phyloP scores from a whole-genome alignment of 2,888 invertebrate species.

The Psylliodes chrysocephalus region DNA sequence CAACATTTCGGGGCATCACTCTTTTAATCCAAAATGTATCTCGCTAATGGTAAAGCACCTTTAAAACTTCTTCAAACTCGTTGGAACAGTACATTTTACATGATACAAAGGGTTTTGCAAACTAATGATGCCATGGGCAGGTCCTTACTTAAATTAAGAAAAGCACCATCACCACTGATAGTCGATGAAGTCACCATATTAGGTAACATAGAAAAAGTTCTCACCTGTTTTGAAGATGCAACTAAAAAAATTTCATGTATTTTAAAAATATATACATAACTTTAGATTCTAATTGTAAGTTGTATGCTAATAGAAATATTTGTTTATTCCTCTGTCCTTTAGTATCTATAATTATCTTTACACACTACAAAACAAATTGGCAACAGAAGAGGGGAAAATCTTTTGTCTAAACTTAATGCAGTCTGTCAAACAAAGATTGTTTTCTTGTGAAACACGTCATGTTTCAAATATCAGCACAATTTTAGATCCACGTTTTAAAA shows the following conservation, averaged over 20 bases:
- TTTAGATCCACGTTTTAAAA: conserved; percentile 9
- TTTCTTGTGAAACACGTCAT: no score
- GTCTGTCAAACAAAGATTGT: background rate
- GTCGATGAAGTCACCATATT: conserved; percentile 23
- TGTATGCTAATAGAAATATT: no score
- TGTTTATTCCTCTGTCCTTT: conserved; percentile 1
- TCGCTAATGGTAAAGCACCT: conserved; percentile 12
- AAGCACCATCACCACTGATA: conserved; percentile 34
- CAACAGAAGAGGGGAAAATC: no score
- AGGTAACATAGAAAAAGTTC: conserved; percentile 13
- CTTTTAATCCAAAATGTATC: no score
- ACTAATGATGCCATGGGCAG: conserved; percentile 34
- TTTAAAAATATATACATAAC: background rate
- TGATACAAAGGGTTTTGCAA: conserved; percentile 34
- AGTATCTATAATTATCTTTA: conserved; percentile 27
- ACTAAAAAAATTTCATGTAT: conserved; percentile 36
- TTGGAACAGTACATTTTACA: conserved; percentile 35
- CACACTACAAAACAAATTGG: conserved; percentile 32
- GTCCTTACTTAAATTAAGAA: conserved; percentile 31
- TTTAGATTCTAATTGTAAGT: no score
- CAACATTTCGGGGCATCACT: no score
- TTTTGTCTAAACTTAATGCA: no score
- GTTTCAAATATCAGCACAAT: background rate
- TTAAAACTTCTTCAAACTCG: conserved; percentile 35
- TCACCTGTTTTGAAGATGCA: conserved; percentile 34